Evolutionary conservation across 1,140 invertebrate species (phyloP).

Genomic region (Ooceraea biroi): DNA sequence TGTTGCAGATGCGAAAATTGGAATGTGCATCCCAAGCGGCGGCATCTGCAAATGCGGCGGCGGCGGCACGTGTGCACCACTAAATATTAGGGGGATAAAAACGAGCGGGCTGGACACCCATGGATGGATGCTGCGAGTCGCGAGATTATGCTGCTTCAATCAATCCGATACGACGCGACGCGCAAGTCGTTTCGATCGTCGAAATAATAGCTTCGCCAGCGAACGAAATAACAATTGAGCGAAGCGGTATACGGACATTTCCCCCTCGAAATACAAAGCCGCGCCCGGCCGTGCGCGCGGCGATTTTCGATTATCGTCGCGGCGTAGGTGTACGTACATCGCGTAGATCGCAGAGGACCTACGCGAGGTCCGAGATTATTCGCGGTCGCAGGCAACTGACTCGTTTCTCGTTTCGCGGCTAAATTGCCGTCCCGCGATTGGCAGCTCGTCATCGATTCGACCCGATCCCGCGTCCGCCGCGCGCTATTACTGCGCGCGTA

Average conservation of each 20-base stretch:
- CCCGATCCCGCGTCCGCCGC: slow-evolving; percentile 46
- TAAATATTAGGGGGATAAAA: slow-evolving; percentile 11
- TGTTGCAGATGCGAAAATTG: not conserved
- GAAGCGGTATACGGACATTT: slow-evolving; percentile 13
- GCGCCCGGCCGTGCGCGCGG: slow-evolving; percentile 5
- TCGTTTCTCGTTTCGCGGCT: slow-evolving; percentile 69
- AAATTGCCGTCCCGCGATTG: slow-evolving; percentile 74
- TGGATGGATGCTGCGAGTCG: no score
- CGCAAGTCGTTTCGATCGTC: slow-evolving; percentile 47
- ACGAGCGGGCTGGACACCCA: not conserved
- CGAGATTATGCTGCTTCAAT: slow-evolving; percentile 31
- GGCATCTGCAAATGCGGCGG: not conserved
- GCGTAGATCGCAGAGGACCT: slow-evolving; percentile 41
- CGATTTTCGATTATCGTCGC: slow-evolving; percentile 61
- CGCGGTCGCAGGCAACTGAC: slow-evolving; percentile 64
- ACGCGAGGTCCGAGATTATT: slow-evolving; percentile 50
- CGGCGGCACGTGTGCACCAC: not conserved
- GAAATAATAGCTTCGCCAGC: slow-evolving; percentile 40
- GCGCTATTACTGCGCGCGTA: slow-evolving; percentile 69
- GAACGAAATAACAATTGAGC: slow-evolving; percentile 35
- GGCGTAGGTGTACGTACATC: slow-evolving; percentile 26
- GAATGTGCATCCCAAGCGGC: not conserved
- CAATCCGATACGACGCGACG: slow-evolving; percentile 8
- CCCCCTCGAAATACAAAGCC: slow-evolving; percentile 36
- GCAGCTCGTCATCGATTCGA: slow-evolving; percentile 74